These are phyloP conservation scores for Parthenolecanium corni DNA, from an alignment of 2,888 invertebrate genomes.

Conservation along the genomic window DNA sequence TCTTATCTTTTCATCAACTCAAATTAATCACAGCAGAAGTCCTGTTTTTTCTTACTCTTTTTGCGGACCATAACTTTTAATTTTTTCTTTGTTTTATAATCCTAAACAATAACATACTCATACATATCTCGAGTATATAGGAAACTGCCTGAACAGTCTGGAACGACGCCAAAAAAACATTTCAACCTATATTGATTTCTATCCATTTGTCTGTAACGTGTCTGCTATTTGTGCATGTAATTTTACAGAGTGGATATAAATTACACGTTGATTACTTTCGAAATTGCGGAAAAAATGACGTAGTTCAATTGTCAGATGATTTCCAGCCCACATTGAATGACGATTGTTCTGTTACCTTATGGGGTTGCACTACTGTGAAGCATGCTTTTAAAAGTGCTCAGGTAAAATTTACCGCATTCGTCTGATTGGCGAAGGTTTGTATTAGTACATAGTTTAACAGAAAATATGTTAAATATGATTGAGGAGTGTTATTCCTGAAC, in stretches of 20 bases:
- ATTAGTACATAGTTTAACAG: neutral
- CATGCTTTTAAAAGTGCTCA: conserved; percentile 17
- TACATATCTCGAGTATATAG: neutral
- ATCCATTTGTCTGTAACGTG: neutral
- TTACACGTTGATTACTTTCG: conserved; percentile 20
- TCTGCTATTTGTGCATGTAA: too few relatives aligned
- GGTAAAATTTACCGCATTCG: neutral
- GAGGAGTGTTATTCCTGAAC: too few relatives aligned
- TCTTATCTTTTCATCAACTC: neutral
- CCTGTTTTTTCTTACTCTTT: neutral
- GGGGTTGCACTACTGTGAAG: conserved; percentile 18
- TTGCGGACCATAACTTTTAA: neutral
- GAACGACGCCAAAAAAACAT: too few relatives aligned
- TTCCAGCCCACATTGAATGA: conserved; percentile 16
- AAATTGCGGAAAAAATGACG: conserved; percentile 24
- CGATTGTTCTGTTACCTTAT: conserved; percentile 13
- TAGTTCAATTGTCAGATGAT: conserved; percentile 15
- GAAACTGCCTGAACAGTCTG: too few relatives aligned
- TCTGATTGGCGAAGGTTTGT: neutral
- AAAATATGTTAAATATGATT: too few relatives aligned
- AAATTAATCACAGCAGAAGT: too few relatives aligned
- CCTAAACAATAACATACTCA: neutral
- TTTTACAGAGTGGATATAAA: conserved; percentile 14
- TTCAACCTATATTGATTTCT: neutral
- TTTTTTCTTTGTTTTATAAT: neutral